A percentile compares a stretch with the other conserved stretches of the same genome.
Conservation (phyloP, 2,888 invertebrate genomes). For the Amorpha juglandis region DNA sequence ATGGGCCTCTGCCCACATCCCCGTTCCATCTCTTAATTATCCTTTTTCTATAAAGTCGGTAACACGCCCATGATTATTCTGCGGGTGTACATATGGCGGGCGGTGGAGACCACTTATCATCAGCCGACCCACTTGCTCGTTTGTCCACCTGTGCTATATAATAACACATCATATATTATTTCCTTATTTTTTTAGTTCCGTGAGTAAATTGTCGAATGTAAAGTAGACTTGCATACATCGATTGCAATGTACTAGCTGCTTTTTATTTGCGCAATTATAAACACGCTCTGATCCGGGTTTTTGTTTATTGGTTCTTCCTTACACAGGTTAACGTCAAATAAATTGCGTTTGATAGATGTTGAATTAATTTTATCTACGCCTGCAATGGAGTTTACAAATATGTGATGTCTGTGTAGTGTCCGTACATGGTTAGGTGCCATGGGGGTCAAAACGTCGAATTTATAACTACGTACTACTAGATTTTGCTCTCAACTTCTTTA, state of each 20-base stretch:
- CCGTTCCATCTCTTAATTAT: no score
- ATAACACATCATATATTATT: no score
- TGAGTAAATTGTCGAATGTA: neutral
- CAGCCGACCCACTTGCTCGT: no score
- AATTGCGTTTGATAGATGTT: conserved; percentile 16
- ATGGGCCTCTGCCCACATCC: no score
- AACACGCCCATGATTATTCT: no score
- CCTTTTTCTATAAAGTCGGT: no score
- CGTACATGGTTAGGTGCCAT: neutral
- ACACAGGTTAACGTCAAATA: conserved; percentile 16
- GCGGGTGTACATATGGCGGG: no score
- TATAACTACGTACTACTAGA: neutral
- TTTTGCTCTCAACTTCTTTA: no score
- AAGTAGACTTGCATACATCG: neutral
- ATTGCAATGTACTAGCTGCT: conserved; percentile 3
- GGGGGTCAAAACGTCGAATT: neutral
- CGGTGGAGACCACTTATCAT: no score
- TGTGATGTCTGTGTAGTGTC: neutral
- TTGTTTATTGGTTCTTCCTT: conserved; percentile 21
- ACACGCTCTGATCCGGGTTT: conserved; percentile 21
- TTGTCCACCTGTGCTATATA: no score
- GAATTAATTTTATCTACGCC: conserved; percentile 20
- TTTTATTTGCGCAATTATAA: conserved; percentile 14
- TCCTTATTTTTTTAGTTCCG: no score
- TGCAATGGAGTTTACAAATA: conserved; percentile 1